These are phyloP conservation scores for Amitus sp. DNA, from an alignment of 2,888 invertebrate genomes.

Conservation along the genomic window DNA sequence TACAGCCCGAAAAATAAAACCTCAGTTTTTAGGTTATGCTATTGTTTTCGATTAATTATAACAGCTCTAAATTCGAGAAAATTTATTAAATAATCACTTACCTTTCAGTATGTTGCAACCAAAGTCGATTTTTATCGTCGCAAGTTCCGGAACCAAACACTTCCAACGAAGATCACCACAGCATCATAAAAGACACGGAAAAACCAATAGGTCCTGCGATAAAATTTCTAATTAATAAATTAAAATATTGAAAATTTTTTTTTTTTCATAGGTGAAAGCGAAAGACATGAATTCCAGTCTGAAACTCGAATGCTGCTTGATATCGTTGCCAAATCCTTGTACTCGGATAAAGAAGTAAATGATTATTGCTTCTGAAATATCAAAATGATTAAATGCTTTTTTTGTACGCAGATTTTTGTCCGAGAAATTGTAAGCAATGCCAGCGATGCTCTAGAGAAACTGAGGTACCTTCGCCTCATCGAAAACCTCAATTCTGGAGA, in stretches of 20 bases:
- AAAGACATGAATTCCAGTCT: constrained; percentile 93
- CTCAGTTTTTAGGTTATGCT: too few relatives aligned
- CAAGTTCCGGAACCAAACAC: constrained; percentile 56
- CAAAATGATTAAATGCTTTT: not conserved
- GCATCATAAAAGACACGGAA: constrained; percentile 73
- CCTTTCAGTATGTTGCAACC: constrained; percentile 36
- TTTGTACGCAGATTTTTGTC: constrained; percentile 80
- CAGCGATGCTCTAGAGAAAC: constrained; percentile 96
- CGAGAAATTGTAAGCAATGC: constrained; percentile 96
- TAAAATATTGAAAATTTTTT: not conserved
- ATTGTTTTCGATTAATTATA: too few relatives aligned
- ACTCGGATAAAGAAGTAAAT: constrained; percentile 93
- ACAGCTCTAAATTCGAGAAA: not conserved
- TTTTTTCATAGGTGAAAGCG: constrained; percentile 67
- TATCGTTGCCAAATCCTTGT: constrained; percentile 96
- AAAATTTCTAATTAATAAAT: not conserved
- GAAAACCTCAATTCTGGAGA: constrained; percentile 65
- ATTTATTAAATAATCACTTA: not conserved
- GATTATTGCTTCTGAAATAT: constrained; percentile 7
- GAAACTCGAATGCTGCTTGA: constrained; percentile 95
- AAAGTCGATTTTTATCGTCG: constrained; percentile 49
- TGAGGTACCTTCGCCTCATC: constrained; percentile 80
- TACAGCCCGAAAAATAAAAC: too few relatives aligned
- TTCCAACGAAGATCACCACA: constrained; percentile 67
- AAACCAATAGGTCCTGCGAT: constrained; percentile 67